A percentile compares a stretch with the other conserved stretches of the same genome.
Conservation (phyloP, 2,797 vertebrate genomes). For the Erpetoichthys calabaricus region DNA sequence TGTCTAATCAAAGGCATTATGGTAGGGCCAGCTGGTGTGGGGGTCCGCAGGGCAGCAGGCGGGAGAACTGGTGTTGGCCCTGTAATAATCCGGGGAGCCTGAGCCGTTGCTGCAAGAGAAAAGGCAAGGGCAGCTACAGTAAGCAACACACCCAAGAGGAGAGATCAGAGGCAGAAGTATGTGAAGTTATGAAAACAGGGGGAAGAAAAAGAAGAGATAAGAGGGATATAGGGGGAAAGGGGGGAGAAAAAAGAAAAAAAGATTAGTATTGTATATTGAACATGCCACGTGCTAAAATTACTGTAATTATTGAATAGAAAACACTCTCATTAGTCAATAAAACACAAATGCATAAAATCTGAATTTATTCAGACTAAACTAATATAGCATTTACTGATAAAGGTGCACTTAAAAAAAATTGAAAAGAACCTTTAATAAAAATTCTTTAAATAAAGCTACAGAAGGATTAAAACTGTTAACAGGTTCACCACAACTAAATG, state of each 20-base stretch:
- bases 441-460: too few relatives aligned
- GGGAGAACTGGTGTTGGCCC: slow-evolving; percentile 84
- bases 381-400: too few relatives aligned
- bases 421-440: too few relatives aligned
- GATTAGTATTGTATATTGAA: slow-evolving; percentile 65
- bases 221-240: slow-evolving; percentile 48
- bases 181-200: slow-evolving; percentile 33
- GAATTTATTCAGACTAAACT: too few relatives aligned
- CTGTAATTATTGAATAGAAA: too few relatives aligned
- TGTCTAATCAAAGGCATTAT: slow-evolving; percentile 98
- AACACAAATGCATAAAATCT: too few relatives aligned
- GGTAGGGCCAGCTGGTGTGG: slow-evolving; percentile 76
- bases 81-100: slow-evolving; percentile 86
- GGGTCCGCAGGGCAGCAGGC: slow-evolving; percentile 67
- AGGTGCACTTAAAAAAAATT: too few relatives aligned
- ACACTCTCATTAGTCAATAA: slow-evolving; percentile 15
- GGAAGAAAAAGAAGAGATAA: slow-evolving; percentile 34
- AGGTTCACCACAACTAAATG: too few relatives aligned
- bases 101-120: slow-evolving; percentile 84
- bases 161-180: slow-evolving; percentile 41
- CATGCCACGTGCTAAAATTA: slow-evolving; percentile 47
- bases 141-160: slow-evolving; percentile 60
- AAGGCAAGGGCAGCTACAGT: slow-evolving; percentile 88
- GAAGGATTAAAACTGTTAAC: too few relatives aligned
- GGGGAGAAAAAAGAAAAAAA: slow-evolving; percentile 33